Base-by-base conservation (phyloP, 2,113 vertebrate genomes). In the Paedocypris sp. region DNA sequence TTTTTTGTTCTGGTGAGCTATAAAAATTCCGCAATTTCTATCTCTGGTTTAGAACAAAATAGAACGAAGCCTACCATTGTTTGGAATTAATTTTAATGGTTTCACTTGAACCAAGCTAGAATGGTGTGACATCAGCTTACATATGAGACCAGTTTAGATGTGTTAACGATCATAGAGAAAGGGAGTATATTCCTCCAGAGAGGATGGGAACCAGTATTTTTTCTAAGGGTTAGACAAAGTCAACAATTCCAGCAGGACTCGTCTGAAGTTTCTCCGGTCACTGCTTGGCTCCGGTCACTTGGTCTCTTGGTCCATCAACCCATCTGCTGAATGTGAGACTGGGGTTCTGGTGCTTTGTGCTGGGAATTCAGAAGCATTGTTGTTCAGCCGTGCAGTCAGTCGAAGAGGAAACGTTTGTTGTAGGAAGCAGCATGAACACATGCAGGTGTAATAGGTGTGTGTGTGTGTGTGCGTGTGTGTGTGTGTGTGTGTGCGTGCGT, bases 311-410 rank as follows among this genome's bases (percentile, higher is more conserved):
- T n/a, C 26, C 36, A 56, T 4, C 6, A 6, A n/a, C 38, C 1
- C 4, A 36, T 25, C 3, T 33, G 6, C 19, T 36, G 6, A 29
- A 3, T 33, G 61, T 46, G 29, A 33, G 19, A 15, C 15, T 13
- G 23, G n/a, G 51, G 23, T 52, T 63, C 32, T 23, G 28, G 54
- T 19, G 18, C 12, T 71, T 66, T 48, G 51, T 56, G 46, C 23
- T 38, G 20, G 41, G 50, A 16, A 36, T 46, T 45, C 53, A 20
- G 28, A 18, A 38, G 35, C 74, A 48, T 39, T 15, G 15, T 26
- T 41, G 59, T 20, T 23, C 29, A 19, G 1, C 54, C 7, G 54
- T 6, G 50, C 66, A 16, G 49, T 61, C 57, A 67, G 33, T 73
- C 16, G 60, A 62, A 45, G 39, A 5, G 23, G 6, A 43, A 9